Evolutionary conservation across 2,888 invertebrate species (phyloP), one percentile per base, ranked within the genome.

Genomic region (Apotomis turbidana): DNA sequence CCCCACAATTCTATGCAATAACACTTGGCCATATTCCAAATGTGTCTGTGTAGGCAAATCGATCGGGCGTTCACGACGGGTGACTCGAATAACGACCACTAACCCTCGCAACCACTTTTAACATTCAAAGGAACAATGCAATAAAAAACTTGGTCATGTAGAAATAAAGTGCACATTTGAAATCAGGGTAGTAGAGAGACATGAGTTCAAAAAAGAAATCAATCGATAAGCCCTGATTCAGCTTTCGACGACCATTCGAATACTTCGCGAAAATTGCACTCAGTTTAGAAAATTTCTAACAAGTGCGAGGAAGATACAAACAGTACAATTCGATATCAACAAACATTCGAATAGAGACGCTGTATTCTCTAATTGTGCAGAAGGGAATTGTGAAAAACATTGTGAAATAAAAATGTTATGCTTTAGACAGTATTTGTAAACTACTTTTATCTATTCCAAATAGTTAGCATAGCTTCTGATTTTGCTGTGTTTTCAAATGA

Each of bases 11-110:
- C 85, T 80, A 85, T 89, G 89, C 88, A 90, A 90, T 91, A 89
- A 89, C 85, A 88, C 81, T 90, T 91, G 92, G 92, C 90, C 77
- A 75, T 73, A 69, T 76, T 83, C 91, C 91, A 91, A 90, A 87
- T 87, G 85, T 88, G 87, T 85, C 85, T 83, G 80, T 86, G 82
- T 84, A 85, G 85, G 86, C 85, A 86, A 89, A 90, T 90, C 90
- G 90, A 91, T 91, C 81, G 85, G 80, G 79, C 78, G 76, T 78
- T 76, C 72, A 51, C 58, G 69, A 27, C 69, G 57, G 61, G 60
- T 52, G 69, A 59, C 69, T 61, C 54, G 54, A 66, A 70, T 64
- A 66, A 46, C 64, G 10, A 46, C 41, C 27, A 38, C 27, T 41
- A 49, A 59, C 59, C 57, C 8, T 36, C 55, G 57, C 55, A 66